A percentile compares a stretch with the other conserved stretches of the same genome.
Conservation (phyloP, 2,113 vertebrate species). For the Otus sunia region DNA sequence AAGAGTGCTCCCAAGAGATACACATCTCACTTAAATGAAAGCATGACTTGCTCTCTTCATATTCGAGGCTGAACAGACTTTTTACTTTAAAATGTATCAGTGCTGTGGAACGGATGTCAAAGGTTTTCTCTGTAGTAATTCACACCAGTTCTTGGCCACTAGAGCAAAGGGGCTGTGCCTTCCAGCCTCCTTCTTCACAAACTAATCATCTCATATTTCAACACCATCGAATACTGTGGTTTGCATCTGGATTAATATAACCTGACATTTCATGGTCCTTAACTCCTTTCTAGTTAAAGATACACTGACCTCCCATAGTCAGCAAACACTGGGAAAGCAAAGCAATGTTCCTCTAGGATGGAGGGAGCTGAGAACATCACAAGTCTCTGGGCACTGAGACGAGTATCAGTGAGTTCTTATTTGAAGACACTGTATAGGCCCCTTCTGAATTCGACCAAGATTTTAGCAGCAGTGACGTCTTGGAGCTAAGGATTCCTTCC, state of each 20-base stretch:
- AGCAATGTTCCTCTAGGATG: neutral
- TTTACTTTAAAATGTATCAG: neutral
- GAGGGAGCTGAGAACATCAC: neutral
- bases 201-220: constrained; percentile 80
- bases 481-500: neutral
- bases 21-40: neutral
- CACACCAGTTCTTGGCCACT: neutral
- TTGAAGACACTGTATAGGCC: neutral
- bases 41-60: neutral
- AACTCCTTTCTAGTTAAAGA: constrained; percentile 32
- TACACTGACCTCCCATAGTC: constrained; percentile 12
- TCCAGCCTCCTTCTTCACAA: constrained; percentile 66
- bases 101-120: neutral
- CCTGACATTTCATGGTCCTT: constrained; percentile 61
- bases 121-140: neutral
- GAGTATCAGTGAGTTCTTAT: rapidly evolving
- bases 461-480: neutral
- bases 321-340: neutral
- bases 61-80: neutral
- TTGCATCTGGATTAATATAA: constrained; percentile 26
- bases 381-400: neutral
- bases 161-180: neutral
- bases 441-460: neutral
- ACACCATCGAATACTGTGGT: constrained; percentile 80
- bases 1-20: neutral